A percentile compares a stretch with the other conserved stretches of the same genome.
These are phyloP conservation scores for Okamejei kenojei DNA, from an alignment of 2,797 vertebrate genomes.

Conservation along the genomic window DNA sequence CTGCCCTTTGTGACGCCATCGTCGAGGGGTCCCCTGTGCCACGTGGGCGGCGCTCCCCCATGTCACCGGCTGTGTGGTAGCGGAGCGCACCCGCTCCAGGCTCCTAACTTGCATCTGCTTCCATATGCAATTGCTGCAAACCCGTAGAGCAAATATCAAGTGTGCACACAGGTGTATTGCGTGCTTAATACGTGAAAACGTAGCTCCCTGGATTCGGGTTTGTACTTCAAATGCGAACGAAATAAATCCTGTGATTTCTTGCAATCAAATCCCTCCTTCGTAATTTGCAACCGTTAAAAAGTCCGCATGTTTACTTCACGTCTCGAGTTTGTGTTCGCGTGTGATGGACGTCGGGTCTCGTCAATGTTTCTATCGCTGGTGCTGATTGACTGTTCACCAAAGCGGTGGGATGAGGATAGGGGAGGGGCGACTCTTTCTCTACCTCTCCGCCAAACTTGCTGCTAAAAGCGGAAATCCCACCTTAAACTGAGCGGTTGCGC, in stretches of 20 bases:
- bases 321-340: background rate
- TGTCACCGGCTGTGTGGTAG: background rate
- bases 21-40: background rate
- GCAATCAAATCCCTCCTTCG: background rate
- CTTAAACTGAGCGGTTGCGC: background rate
- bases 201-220: background rate
- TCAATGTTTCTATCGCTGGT: background rate
- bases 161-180: background rate
- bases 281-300: background rate
- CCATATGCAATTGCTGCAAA: background rate
- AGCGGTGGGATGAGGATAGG: background rate
- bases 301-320: background rate
- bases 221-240: background rate
- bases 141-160: background rate
- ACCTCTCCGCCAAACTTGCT: conserved; percentile 14
- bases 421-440: background rate
- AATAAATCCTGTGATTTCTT: background rate
- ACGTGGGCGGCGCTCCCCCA: too few species aligned
- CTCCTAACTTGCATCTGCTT: background rate
- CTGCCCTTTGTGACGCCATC: background rate
- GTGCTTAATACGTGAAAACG: background rate
- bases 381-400: background rate
- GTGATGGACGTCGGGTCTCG: background rate
- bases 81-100: background rate
- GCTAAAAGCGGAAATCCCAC: background rate